Base-by-base conservation (phyloP, 2,113 vertebrate species). In the Guaruba guarouba region DNA sequence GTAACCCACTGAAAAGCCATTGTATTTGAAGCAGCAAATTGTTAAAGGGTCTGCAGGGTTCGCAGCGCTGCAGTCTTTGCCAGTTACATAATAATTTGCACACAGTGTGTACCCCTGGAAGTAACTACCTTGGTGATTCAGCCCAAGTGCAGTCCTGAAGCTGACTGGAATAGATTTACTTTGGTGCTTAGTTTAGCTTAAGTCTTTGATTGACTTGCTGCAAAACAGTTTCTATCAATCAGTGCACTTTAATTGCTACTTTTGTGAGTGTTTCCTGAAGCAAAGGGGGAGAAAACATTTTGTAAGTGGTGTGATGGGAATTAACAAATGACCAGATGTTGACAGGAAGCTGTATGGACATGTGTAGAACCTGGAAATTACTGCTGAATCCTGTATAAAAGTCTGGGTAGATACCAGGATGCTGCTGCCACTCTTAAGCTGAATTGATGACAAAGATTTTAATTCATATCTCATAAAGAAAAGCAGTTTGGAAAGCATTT, bases 101-200 rank as follows among this genome's bases (percentile, higher is more conserved):
- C 27, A 27, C 20, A 31, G 14, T 12, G 22, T 51, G 33, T 13
- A 17, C 5, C 29, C 24, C 55, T 87, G 41, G 37, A 92, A 94
- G n/a, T 2, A 4, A 66, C 10, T 27, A 10, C 24, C 27, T 62
- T 0, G 0, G 19, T 8, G 7, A 75, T 67, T 46, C 69, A 77
- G 37, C 22, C 73, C 9, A 7, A 71, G 17, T 18, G 62, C 62
- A 10, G 2, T 5, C 69, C 69, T 75, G 55, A 84, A 88, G 39
- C 66, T 71, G 46, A 54, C n/a, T 41, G 25, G 27, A 90, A 57
- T 11, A 52, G 76, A 74, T 79, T 70, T 83, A 54, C 51, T 89
- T 63, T 19, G 63, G 35, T 11, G 5, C 27, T 59, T 52, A n/a
- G 4, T 84, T 52, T 84, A 84, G 31, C 67, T 79, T 87, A 44